Base-by-base conservation (phyloP, 2,113 vertebrate species). In the Tupaia tana region DNA sequence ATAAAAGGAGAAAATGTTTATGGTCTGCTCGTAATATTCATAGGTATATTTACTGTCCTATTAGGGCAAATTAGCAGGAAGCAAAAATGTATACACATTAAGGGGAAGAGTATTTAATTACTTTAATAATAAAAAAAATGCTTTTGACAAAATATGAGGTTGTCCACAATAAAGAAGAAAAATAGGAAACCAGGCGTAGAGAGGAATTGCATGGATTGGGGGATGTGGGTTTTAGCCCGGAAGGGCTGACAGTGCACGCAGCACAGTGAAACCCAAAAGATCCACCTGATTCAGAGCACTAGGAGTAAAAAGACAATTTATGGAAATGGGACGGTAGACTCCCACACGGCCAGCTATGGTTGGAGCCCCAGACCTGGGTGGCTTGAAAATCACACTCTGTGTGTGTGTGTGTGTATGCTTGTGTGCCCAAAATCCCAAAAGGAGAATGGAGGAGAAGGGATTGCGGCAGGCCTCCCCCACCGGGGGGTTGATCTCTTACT, bases 221-320 rank as follows among this genome's bases (percentile, higher is more conserved):
- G 20, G 52, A 12, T 9, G 10, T 12, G 34, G 8, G 6, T 3
- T 9, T 3, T 31, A 20, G 70, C 9, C 22, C 20, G 70, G n/a
- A 73, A 73, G 70, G 20, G 31, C 34, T 31, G 9, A 73, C 31
- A 11, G 11, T 31, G 0, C 7, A 2, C n/a, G 27, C 12, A 22
- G 3, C 6, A 13, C 56, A 56, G 5, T 7, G 9, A 15, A 29
- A 9, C 20, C 5, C 9, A 19, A 6, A 9, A 9, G 69, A 10
- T 16, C 31, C 18, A 18, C 7, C 14, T 0, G 2, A 7, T 29
- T 43, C 27, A 79, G 25, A 27, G 20, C 4, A 16, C 59, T n/a
- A 15, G 59, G 24, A 8, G 10, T 13, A 22, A 31, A 20, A 0
- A 1, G 8, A 4, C 20, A 0, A 1, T 2, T 1, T 9, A 9